Base-by-base conservation (phyloP, 2,113 vertebrate genomes). In the Nettapus auritus region DNA sequence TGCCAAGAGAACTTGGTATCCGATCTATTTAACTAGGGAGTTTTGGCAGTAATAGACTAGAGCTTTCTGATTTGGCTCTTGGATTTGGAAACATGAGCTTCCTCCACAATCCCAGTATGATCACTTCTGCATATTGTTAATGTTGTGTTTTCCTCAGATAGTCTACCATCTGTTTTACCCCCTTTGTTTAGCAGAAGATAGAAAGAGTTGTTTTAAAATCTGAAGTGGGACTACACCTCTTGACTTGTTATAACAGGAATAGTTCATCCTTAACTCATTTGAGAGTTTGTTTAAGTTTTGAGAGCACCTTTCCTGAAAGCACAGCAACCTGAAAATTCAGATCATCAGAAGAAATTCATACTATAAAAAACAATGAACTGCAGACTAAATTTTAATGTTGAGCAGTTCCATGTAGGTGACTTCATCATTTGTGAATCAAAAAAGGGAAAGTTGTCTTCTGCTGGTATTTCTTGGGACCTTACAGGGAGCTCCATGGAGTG, bases 131-230 rank as follows among this genome's bases (percentile, higher is more conserved):
- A 40, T 93, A 55, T 82, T 77, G 55, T 73, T 93, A 46, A 84
- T 96, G 94, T 71, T 84, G 19, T 66, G 11, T 85, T 91, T 91
- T 55, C 67, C 25, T 73, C 57, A 33, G 83, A 52, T 52, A 84
- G 34, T n/a, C 62, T 89, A 29, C 73, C 73, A 92, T 90, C 73
- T 94, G 64, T 53, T 93, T 92, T 73, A 88, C 15, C 5, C 38
- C 5, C 38, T 89, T 79, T 85, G 83, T 92, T 96, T 92, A 93
- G 66, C 74, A 80, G 68, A 18, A 13, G 67, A 89, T 68, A 25
- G 20, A 82, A 67, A n/a, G 60, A 66, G 33, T 63, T 90, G 76
- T 76, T 93, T 91, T 64, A 64, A 94, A 81, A 85, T 66, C 31
- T 34, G 33, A 3, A 64, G 66, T 83, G 56, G 50, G 21, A 38